A percentile compares a stretch with the other conserved stretches of the same genome.
Evolutionary conservation across 2,888 invertebrate species (phyloP).

Genomic region (Crossocerus cetratus): DNA sequence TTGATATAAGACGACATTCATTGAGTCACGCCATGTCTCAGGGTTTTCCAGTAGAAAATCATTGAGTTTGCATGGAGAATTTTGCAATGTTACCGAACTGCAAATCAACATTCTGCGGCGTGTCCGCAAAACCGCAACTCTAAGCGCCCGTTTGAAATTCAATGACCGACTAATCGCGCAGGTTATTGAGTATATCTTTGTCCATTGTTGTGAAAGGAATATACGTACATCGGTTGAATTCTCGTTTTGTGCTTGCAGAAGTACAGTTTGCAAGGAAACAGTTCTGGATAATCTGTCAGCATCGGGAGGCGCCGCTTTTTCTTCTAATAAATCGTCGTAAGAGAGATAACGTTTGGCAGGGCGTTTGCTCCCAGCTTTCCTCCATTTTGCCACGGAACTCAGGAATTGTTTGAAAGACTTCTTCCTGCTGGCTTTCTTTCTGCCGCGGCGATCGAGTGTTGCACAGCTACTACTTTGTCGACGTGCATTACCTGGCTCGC

Average conservation of each 20-base stretch:
- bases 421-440: slow-evolving; percentile 5
- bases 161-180: background rate
- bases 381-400: slow-evolving; percentile 43
- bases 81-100: too few relatives aligned
- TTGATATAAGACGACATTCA: too few relatives aligned
- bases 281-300: slow-evolving; percentile 9
- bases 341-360: slow-evolving; percentile 20
- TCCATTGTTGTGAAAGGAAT: too few relatives aligned
- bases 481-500: background rate
- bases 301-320: background rate
- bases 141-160: background rate
- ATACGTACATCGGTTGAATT: too few relatives aligned
- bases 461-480: background rate
- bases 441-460: background rate
- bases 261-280: slow-evolving; percentile 5
- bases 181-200: too few relatives aligned
- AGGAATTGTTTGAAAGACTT: slow-evolving; percentile 48
- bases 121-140: too few relatives aligned
- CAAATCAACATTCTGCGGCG: too few relatives aligned
- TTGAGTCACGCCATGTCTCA: too few relatives aligned
- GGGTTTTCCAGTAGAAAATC: too few relatives aligned
- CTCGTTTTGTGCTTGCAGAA: background rate
- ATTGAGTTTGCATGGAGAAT: too few relatives aligned
- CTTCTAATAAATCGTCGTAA: slow-evolving; percentile 16
- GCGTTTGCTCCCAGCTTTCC: slow-evolving; percentile 8